These are phyloP conservation scores for Yponomeuta malinellus DNA, from an alignment of 2,888 invertebrate genomes.

Conservation along the genomic window DNA sequence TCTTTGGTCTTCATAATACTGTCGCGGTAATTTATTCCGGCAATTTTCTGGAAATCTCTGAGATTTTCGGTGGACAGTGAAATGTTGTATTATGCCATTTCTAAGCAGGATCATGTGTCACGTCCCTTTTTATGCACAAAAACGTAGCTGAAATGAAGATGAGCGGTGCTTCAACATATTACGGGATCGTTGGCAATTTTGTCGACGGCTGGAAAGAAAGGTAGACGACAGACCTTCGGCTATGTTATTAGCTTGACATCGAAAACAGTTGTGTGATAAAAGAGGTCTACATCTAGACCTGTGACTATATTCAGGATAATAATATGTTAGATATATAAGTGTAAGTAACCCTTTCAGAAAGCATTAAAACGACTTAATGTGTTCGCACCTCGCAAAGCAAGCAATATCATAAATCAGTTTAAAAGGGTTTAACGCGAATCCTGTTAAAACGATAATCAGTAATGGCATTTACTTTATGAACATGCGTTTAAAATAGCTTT, in stretches of 20 bases:
- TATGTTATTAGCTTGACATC: no score
- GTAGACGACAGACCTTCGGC: no score
- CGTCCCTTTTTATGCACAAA: background rate
- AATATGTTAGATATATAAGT: no score
- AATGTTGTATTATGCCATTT: conserved; percentile 4
- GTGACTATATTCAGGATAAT: no score
- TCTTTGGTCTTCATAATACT: background rate
- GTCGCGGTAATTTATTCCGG: background rate
- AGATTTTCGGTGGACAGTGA: conserved; percentile 10
- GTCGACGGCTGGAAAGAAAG: no score
- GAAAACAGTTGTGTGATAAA: no score
- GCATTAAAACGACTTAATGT: background rate
- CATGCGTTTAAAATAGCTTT: conserved; percentile 10
- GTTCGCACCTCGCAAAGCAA: background rate
- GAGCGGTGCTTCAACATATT: background rate
- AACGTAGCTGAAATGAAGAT: background rate
- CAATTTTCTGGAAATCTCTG: background rate
- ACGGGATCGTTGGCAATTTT: no score
- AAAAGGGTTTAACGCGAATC: background rate
- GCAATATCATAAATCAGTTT: background rate
- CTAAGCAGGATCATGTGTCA: background rate
- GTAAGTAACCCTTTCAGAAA: background rate
- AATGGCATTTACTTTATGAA: conserved; percentile 1
- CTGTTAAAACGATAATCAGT: background rate
- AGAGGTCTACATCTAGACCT: no score